Percentiles rank a stretch among this genome's conserved stretches.
Conservation (phyloP, 1,140 invertebrate genomes). For the Chironomus striatipennis region DNA sequence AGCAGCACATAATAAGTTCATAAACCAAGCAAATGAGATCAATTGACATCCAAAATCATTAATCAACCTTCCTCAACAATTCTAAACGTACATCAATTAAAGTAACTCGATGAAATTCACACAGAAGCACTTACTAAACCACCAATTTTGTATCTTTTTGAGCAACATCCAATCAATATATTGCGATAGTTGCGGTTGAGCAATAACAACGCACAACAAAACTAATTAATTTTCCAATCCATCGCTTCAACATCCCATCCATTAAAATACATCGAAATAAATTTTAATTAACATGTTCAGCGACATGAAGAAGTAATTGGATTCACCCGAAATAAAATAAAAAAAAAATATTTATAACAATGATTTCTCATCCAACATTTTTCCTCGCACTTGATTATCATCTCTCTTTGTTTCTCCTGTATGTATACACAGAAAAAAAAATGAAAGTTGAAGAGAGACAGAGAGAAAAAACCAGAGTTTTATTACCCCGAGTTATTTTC, state of each 20-base stretch:
- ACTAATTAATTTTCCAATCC: constrained; percentile 20
- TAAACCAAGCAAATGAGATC: too few relatives aligned
- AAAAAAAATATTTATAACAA: constrained; percentile 10
- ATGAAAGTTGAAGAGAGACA: too few relatives aligned
- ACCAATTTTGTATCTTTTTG: too few relatives aligned
- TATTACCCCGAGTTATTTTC: neutral
- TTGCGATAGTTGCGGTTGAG: neutral
- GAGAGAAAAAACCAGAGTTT: neutral
- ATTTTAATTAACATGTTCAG: constrained; percentile 23
- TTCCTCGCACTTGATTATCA: neutral
- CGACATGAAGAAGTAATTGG: constrained; percentile 16
- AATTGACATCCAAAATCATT: too few relatives aligned
- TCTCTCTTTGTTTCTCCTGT: neutral
- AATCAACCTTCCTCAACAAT: too few relatives aligned
- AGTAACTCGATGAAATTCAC: too few relatives aligned
- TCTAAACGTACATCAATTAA: too few relatives aligned
- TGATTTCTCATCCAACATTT: neutral
- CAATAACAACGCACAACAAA: neutral
- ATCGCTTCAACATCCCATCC: neutral
- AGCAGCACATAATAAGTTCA: too few relatives aligned
- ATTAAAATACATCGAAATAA: neutral
- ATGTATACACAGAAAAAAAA: too few relatives aligned
- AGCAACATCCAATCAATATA: neutral
- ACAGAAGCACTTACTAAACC: too few relatives aligned
- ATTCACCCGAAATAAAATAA: neutral